A percentile compares a stretch with the other conserved stretches of the same genome.
Evolutionary conservation across 1,140 invertebrate genomes (phyloP).

Genomic region (Lepidurus couesii): DNA sequence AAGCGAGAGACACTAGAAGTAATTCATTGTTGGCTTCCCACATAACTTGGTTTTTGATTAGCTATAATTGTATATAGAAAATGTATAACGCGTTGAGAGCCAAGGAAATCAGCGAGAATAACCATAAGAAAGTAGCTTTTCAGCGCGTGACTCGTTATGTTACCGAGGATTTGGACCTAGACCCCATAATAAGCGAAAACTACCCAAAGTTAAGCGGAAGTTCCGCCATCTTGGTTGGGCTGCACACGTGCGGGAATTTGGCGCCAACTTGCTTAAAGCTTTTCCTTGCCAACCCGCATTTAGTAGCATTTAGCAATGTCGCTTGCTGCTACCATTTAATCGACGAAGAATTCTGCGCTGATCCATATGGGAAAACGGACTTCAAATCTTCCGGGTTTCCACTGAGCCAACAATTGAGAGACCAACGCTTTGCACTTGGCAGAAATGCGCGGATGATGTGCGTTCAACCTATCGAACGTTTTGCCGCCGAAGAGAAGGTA

Average conservation of each 20-base stretch:
- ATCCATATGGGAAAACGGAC: conserved; percentile 37
- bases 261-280: conserved; percentile 65
- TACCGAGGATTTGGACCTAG: conserved; percentile 20
- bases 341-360: conserved; percentile 54
- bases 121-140: background rate
- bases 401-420: conserved; percentile 56
- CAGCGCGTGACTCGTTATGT: conserved; percentile 19
- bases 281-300: conserved; percentile 55
- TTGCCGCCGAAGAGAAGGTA: conserved; percentile 51
- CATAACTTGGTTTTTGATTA: background rate
- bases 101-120: background rate
- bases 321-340: conserved; percentile 87
- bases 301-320: conserved; percentile 65
- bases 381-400: conserved; percentile 51
- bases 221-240: conserved; percentile 53
- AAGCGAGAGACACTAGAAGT: conserved; percentile 43
- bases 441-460: conserved; percentile 76
- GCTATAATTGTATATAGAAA: background rate
- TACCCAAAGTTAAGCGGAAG: conserved; percentile 10
- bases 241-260: conserved; percentile 86
- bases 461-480: conserved; percentile 65
- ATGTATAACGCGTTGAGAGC: background rate
- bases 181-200: conserved; percentile 2
- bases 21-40: background rate
- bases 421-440: conserved; percentile 54